Base-by-base conservation (phyloP, 2,113 vertebrate genomes). In the Haemorhous mexicanus region DNA sequence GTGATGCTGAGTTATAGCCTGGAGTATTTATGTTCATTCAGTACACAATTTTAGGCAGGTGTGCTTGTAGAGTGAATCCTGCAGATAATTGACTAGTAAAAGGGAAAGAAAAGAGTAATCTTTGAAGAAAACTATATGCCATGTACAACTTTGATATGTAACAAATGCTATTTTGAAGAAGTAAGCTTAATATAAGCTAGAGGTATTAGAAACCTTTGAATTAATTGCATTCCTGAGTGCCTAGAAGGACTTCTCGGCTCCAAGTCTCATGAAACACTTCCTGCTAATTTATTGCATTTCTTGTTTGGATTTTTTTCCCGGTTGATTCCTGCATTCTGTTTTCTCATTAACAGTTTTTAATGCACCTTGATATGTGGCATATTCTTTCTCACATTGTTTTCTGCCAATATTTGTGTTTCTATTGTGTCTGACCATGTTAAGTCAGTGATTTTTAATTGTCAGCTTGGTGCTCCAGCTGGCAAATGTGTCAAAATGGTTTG, bases 401-500 rank as follows among this genome's bases (percentile, higher is more conserved):
- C 64, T 94, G 73, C 44, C 86, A 93, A 59, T 90, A 63, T 94
- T 90, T 87, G 44, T 90, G 49, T 75, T 83, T 92, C 88, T 80
- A 74, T 96, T 93, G 74, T 96, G 73, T 75, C 69, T 95, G 63
- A 88, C 72, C 91, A 44, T 56, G 55, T 67, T 84, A 74, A 90
- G 17, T 81, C 68, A 64, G 33, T 84, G 47, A 78, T 70, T 93
- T 90, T 92, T 86, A 95, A 90, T 94, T 92, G 80, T 89, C 76
- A 81, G 33, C 22, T 87, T 87, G 68, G 74, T 68, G n/a, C 6
- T 96, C 73, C 86, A 93, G 80, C 55, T 93, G 56, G 73, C 44
- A 72, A 86, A 92, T 49, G 4, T 75, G 27, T 84, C 26, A 16
- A 74, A 94, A 91, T 53, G 11, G 6, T 74, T 94, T 77, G 35